Evolutionary conservation across 2,797 vertebrate genomes (phyloP).

Genomic region (Anguilla megastoma): DNA sequence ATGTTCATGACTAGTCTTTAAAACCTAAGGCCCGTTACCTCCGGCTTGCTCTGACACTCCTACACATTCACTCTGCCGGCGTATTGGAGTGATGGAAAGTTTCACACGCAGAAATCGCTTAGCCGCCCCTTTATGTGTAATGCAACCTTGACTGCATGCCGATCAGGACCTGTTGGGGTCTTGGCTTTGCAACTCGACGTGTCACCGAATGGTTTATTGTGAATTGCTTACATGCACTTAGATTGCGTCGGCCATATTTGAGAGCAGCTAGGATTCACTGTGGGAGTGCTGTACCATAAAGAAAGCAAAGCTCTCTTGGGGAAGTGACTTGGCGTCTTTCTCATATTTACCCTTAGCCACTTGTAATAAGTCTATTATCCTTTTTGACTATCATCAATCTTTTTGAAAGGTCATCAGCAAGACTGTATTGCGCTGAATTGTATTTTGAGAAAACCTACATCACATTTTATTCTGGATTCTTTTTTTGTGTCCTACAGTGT

Average conservation of each 20-base stretch:
- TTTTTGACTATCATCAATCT: constrained; percentile 20
- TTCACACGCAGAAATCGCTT: neutral
- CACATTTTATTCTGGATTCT: neutral
- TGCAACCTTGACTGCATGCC: neutral
- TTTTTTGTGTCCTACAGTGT: neutral
- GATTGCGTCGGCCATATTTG: neutral
- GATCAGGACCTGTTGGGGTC: neutral
- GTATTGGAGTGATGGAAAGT: neutral
- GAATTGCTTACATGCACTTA: neutral
- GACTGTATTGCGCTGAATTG: neutral
- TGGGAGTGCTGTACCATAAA: neutral
- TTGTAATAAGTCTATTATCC: constrained; percentile 31
- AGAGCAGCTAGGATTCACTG: neutral
- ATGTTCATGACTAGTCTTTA: neutral
- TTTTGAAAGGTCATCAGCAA: neutral
- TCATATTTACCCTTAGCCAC: constrained; percentile 10
- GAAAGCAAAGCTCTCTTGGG: neutral
- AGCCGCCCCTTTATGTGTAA: neutral
- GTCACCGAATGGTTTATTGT: constrained; percentile 6
- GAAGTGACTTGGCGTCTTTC: neutral
- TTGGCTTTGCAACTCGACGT: neutral
- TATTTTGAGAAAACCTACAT: neutral
- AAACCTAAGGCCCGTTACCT: neutral
- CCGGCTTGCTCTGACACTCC: neutral
- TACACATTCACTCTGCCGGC: neutral